phyloP scores from a whole-genome alignment of 1,140 invertebrate genomes.

The Aricia agestis region DNA sequence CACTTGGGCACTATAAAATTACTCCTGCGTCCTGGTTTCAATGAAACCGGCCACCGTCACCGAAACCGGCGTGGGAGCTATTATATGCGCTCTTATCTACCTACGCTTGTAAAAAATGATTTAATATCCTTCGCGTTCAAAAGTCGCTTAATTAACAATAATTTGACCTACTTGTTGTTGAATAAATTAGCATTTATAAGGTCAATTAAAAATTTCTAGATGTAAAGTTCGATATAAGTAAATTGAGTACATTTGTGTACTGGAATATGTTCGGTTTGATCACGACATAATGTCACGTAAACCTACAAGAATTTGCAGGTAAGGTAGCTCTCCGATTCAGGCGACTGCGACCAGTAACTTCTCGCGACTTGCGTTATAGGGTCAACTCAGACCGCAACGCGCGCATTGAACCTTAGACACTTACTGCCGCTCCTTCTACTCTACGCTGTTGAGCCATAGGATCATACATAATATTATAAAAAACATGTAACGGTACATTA shows the following conservation, averaged over 20 bases:
- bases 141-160: background rate
- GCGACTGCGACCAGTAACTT: background rate
- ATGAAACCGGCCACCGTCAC: too few relatives aligned
- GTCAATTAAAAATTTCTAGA: slow-evolving; percentile 1
- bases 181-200: background rate
- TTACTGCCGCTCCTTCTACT: too few relatives aligned
- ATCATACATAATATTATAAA: too few relatives aligned
- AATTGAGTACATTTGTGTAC: slow-evolving; percentile 3
- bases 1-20: too few relatives aligned
- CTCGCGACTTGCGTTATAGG: too few relatives aligned
- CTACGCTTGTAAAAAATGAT: background rate
- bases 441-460: too few relatives aligned
- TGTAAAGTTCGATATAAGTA: background rate
- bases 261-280: background rate
- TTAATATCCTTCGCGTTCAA: background rate
- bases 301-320: background rate
- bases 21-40: too few relatives aligned
- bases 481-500: too few relatives aligned
- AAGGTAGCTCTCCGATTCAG: background rate
- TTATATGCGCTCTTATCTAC: too few relatives aligned
- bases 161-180: background rate
- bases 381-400: too few relatives aligned
- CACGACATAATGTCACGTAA: background rate
- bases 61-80: too few relatives aligned
- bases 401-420: too few relatives aligned